Evolutionary conservation across 2,113 vertebrate genomes (phyloP).

Genomic region (Nettapus auritus): DNA sequence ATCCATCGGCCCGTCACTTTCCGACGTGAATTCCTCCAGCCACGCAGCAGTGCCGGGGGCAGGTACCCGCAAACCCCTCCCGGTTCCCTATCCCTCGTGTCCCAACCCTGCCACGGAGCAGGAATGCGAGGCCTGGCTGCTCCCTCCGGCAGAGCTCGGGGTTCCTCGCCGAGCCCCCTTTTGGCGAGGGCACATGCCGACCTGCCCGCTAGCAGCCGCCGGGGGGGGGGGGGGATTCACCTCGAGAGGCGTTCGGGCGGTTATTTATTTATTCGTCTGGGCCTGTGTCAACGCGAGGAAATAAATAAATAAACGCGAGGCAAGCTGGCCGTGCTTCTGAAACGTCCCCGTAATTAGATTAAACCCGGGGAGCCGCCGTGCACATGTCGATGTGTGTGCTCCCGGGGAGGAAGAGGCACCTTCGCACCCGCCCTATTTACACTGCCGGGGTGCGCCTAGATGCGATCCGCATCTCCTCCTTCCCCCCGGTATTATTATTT

Average conservation of each 20-base stretch:
- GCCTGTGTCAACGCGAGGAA: neutral
- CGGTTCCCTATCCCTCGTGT: neutral
- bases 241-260: neutral
- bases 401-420: neutral
- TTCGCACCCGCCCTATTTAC: neutral
- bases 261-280: neutral
- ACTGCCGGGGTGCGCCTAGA: neutral
- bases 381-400: neutral
- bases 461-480: neutral
- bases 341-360: conserved; percentile 22
- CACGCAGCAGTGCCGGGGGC: neutral
- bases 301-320: too few relatives aligned
- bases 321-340: neutral
- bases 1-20: neutral
- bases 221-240: neutral
- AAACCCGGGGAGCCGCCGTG: neutral
- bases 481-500: neutral
- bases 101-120: neutral
- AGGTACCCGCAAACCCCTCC: neutral
- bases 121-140: neutral
- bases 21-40: neutral
- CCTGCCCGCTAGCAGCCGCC: neutral
- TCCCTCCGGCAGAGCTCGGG: neutral
- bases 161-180: neutral
- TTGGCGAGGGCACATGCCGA: neutral